Base-by-base conservation (phyloP, 2,888 invertebrate species). In the Serrognathus titanus region DNA sequence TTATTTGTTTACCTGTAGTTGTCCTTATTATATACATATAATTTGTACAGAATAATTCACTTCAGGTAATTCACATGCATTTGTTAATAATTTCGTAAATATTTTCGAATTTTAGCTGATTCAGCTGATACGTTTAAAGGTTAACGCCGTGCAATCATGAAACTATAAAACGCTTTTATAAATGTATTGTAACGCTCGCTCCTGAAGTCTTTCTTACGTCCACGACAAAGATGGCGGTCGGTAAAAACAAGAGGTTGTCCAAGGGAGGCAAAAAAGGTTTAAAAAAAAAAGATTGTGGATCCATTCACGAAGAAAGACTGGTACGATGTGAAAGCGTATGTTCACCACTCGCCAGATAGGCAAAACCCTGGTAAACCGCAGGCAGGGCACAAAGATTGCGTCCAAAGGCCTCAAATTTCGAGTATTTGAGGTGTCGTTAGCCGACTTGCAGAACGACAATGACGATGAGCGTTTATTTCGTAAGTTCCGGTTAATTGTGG, bases 261-360 rank as follows among this genome's bases (percentile, higher is more conserved):
- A 98, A 97, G 88, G 95, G 96, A 76, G 98, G 98, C 76, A 99
- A 99, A 82, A 99, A 99, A 83, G 98, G 98, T 76, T 91, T 94
- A 71, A 99, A 99, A 81, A 99, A 99, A 94, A 99, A 99, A n/a
- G 94, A 89, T 97, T 69, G 89, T 99, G 49, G 99, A 99, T 81
- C 99, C 99, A 10, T 99, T 99, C 85, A 96, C 97, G 67, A 91
- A 98, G 66, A 99, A 99, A 80, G 99, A 99, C 80, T 99, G 99
- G 99, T 99, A 99, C 77, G 69, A 69, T 64, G 69, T 69, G 16
- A 68, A 68, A 45, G 69, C 68, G 40, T 58, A 97, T 97, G 93
- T 99, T 99, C 82, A 88, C 90, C 72, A 94, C 90, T 72, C 89
- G 98, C 64, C 93, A 94, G 80, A 92, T 99, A 74, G 99, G 99